These are phyloP conservation scores for Silurus asotus DNA, from an alignment of 2,113 vertebrate genomes.

Conservation along the genomic window DNA sequence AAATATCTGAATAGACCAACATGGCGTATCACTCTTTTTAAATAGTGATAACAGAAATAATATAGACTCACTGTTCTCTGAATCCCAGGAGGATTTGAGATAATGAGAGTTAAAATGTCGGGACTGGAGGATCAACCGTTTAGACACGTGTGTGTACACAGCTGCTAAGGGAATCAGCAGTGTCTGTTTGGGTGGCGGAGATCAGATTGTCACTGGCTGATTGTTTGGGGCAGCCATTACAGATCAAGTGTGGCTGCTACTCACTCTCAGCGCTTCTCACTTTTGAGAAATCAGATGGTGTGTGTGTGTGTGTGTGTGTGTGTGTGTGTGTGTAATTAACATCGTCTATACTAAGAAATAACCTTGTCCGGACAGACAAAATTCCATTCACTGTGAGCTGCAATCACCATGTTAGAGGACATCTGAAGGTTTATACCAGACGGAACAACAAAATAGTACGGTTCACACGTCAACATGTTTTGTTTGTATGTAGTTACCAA, in stretches of 20 bases:
- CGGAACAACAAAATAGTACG: neutral
- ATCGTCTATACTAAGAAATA: conserved; percentile 4
- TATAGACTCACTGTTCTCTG: neutral
- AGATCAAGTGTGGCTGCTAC: conserved; percentile 17
- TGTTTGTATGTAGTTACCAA: neutral
- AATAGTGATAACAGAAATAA: neutral
- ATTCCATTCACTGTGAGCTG: conserved; percentile 28
- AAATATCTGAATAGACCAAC: conserved; percentile 9
- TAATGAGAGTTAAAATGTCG: conserved; percentile 23
- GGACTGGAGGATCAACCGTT: conserved; percentile 28
- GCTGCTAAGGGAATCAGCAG: conserved; percentile 26
- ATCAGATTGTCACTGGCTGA: conserved; percentile 18
- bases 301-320: conserved; percentile 21
- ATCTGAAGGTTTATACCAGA: conserved; percentile 21
- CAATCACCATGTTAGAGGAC: conserved; percentile 9
- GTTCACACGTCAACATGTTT: neutral
- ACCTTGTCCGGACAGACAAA: conserved; percentile 40
- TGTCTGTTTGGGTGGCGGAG: conserved; percentile 18
- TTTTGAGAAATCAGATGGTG: neutral
- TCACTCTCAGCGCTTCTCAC: neutral
- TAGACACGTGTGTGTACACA: conserved; percentile 38
- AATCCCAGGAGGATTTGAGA: neutral
- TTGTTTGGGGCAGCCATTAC: conserved; percentile 50
- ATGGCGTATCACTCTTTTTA: neutral
- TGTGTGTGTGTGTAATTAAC: conserved; percentile 3